phyloP scores from a whole-genome alignment of 2,113 vertebrate genomes.

The Muntiacus reevesi region DNA sequence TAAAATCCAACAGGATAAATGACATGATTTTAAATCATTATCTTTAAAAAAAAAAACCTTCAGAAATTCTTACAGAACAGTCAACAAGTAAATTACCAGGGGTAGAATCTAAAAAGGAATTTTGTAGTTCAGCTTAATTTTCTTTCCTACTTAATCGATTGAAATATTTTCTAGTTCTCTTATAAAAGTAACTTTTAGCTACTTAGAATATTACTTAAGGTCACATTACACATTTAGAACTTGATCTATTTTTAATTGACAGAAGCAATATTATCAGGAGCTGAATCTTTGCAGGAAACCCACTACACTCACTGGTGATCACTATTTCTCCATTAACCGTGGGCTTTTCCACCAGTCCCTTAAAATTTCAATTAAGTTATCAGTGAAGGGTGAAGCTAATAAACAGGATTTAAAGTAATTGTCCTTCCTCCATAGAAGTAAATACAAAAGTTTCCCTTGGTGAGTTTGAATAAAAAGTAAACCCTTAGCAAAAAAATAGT shows the following conservation, averaged over 20 bases:
- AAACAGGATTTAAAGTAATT: neutral
- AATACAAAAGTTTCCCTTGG: neutral
- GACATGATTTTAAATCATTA: neutral
- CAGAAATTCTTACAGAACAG: neutral
- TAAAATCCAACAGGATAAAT: slow-evolving; percentile 13
- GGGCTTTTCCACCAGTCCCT: neutral
- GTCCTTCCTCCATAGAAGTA: neutral
- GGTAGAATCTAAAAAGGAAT: neutral
- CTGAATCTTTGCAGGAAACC: neutral
- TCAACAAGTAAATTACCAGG: neutral
- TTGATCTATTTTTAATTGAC: neutral
- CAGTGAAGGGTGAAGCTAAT: neutral
- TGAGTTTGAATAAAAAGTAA: neutral
- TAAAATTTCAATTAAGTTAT: neutral
- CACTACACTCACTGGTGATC: neutral
- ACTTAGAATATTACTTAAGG: neutral
- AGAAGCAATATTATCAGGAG: neutral
- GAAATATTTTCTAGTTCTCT: neutral
- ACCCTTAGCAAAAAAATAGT: neutral
- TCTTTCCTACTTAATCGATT: neutral
- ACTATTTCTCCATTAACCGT: neutral
- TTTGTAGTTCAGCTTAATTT: neutral
- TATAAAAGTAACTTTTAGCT: neutral
- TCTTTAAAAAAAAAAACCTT: neutral
- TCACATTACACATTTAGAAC: neutral